phyloP scores from a whole-genome alignment of 2,113 vertebrate genomes.

The Engraulis encrasicolus region DNA sequence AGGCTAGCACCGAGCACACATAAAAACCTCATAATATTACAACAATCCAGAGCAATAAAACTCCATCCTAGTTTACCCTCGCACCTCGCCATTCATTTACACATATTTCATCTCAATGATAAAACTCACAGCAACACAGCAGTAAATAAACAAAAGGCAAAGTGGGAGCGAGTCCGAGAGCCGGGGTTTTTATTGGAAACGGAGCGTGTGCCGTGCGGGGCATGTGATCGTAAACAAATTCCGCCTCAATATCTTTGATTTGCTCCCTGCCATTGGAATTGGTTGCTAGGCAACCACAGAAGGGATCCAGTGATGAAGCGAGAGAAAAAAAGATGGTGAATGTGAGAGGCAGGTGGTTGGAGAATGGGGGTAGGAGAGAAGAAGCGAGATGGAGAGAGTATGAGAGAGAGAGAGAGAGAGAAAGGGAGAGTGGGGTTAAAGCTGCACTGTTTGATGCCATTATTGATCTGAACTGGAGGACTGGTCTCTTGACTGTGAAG shows the following conservation, averaged over 20 bases:
- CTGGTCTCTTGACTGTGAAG: conserved; percentile 6
- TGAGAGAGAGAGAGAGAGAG: too few relatives aligned
- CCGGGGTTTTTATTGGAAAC: neutral
- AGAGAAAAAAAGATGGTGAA: conserved; percentile 21
- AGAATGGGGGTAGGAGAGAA: neutral
- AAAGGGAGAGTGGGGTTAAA: conserved; percentile 15
- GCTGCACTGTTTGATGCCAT: conserved; percentile 23
- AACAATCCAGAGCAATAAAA: neutral
- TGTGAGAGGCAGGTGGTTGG: neutral
- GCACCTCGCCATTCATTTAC: neutral
- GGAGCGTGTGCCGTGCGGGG: neutral
- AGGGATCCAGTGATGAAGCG: neutral
- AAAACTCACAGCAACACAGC: neutral
- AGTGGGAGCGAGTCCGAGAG: neutral
- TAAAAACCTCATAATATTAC: neutral
- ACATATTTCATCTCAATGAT: neutral
- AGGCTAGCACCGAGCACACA: neutral
- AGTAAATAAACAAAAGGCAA: neutral
- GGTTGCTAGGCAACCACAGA: conserved; percentile 52
- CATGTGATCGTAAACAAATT: conserved; percentile 35
- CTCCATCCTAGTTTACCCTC: neutral
- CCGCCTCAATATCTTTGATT: conserved; percentile 28
- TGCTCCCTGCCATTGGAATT: conserved; percentile 27
- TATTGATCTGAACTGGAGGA: conserved; percentile 52
- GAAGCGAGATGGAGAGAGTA: too few relatives aligned